Evolutionary conservation across 2,113 vertebrate genomes (phyloP), one percentile per base, ranked within the genome.

Genomic region (Mus spicilegus): DNA sequence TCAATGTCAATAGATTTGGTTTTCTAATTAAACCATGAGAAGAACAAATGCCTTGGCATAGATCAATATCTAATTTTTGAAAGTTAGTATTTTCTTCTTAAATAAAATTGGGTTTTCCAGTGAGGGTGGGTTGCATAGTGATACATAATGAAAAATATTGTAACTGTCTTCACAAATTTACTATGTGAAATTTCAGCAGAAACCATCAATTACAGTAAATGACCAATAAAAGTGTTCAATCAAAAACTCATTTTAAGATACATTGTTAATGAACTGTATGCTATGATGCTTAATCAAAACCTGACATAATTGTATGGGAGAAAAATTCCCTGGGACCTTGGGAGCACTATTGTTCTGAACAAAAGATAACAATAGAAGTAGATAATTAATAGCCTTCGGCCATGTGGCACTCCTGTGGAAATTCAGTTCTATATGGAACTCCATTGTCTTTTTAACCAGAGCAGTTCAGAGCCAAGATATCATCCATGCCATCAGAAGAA

Each of bases 161-260:
- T 97, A 98, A 98, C 97, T 80, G 88, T 61, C 95, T 97, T 98
- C 97, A 97, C 96, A 98, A 98, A 98, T 96, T 98, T 98, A 98
- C 97, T 98, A 96, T 96, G 93, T 96, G 96, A 98, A 98, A 98
- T 98, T 98, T 97, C 98, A 98, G 96, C 93, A 98, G 98, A 98
- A 97, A 98, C 94, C 98, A 98, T 99, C 97, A 98, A 98, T 99
- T 98, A 98, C 93, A 98, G 96, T 98, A 98, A 99, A 98, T 97
- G 98, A 97, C 98, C 98, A 98, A 98, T 98, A 98, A 99, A 99
- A 98, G 97, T 98, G 98, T 98, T 98, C 97, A 98, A 98, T 99
- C 98, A 98, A 98, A 99, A 98, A 89, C 98, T 98, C 98, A 98
- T 98, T 99, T 99, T 97, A 98, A 98, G 97, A 98, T 98, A 97